A percentile compares a stretch with the other conserved stretches of the same genome.
Conservation (phyloP, 2,888 invertebrate species). For the Heliconius hortense region DNA sequence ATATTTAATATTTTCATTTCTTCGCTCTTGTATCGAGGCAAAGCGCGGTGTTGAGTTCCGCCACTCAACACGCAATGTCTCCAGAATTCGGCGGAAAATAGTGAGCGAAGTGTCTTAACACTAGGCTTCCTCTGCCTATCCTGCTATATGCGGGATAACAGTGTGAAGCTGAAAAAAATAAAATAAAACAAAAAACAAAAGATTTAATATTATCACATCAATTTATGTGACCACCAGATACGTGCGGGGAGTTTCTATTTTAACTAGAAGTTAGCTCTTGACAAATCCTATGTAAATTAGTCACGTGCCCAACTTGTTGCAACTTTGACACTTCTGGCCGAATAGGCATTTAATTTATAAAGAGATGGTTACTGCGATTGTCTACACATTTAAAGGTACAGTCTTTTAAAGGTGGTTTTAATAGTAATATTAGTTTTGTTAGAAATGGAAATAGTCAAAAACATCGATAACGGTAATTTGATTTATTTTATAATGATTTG, state of each 20-base stretch:
- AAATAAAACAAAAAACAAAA: not conserved
- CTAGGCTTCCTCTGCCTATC: not conserved
- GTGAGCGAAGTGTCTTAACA: not conserved
- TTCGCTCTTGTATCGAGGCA: too few species aligned
- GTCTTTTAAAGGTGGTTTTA: not conserved
- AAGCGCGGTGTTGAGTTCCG: too few species aligned
- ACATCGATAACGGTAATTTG: too few species aligned
- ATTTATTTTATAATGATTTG: too few species aligned
- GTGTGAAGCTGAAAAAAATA: too few species aligned
- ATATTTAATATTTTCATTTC: too few species aligned
- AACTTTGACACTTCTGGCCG: conserved; percentile 23
- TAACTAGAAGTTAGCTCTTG: conserved; percentile 11
- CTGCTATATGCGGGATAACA: not conserved
- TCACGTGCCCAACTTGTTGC: conserved; percentile 24
- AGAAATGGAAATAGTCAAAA: too few species aligned
- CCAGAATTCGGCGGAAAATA: too few species aligned
- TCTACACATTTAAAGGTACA: not conserved
- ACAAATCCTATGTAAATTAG: conserved; percentile 27
- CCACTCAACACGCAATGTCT: too few species aligned
- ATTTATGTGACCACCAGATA: not conserved
- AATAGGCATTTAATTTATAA: conserved; percentile 21
- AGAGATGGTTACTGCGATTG: conserved; percentile 4
- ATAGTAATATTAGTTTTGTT: too few species aligned
- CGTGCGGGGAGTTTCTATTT: conserved; percentile 20
- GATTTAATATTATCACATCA: not conserved